Base-by-base conservation (phyloP, 1,140 invertebrate genomes). In the Octopus bimaculoides region DNA sequence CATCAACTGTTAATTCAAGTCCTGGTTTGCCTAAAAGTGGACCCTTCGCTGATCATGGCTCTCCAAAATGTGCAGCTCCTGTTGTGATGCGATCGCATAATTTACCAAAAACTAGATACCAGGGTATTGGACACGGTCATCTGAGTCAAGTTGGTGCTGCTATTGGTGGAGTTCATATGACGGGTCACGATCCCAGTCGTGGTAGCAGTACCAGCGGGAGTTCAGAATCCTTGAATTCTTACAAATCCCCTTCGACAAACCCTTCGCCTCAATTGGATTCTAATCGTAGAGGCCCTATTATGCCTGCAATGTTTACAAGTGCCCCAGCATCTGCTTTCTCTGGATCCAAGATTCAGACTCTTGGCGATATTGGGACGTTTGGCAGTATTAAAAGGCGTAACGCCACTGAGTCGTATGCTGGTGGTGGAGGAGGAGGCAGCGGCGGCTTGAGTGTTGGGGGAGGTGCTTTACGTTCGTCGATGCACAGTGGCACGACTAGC, bases 201-300 rank as follows among this genome's bases (percentile, higher is more conserved):
- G 80, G 78, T 53, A 85, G 84, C 75, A 89, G 87, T 81, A 85
- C 82, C 20, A 88, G 87, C 81, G 87, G 87, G 55, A 90, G 89
- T 82, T 88, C 88, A 12, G 89, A 90, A 69, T 90, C 88, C 4
- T 81, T 90, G n/a, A 89, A 87, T 81, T 88, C 88, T 20, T 73
- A 77, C 56, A 75, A 75, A 52, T 56, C 53, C 41, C n/a, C 77
- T 56, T 53, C 55, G 7, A 56, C 52, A 52, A 54, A 56, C n/a
- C 17, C 52, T 5, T 77, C 77, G 17, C 77, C 77, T 14, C 52
- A 77, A n/a, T 53, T 77, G 77, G 77, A 77, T 53, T 17, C 55
- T 9, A 77, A 5, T 77, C 77, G 77, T 4, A 12, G 77, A 17
- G 17, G 14, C 53, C 8, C 9, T 7, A 76, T 54, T 7, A 8